Base-by-base conservation (phyloP, 2,113 vertebrate genomes). In the Sapayoa aenigma region DNA sequence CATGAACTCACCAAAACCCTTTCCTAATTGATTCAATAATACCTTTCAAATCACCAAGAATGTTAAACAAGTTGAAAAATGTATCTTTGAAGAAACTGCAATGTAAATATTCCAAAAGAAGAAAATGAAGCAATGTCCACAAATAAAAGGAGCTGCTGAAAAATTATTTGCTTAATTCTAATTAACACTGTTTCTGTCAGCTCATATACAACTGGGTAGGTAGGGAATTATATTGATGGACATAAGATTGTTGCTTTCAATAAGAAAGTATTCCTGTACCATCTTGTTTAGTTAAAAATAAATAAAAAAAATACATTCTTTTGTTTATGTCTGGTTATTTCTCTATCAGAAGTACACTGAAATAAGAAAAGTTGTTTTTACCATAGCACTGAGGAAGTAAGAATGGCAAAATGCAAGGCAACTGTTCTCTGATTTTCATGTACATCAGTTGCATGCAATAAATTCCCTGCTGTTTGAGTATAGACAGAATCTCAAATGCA, bases 401-500 rank as follows among this genome's bases (percentile, higher is more conserved):
- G 91, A 95, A 90, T 6, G 18, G 91, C 93, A 92, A 97, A 97
- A 97, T 93, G 82, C 94, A 97, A 97, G 93, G 93, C 95, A 93
- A 95, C 93, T 94, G 91, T 90, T 97, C 97, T 95, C 92, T 96
- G 93, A 97, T 97, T 94, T 94, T 93, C 65, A 7, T 24, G 87
- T 93, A 85, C 97, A 97, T 98, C 97, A 96, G 95, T 95, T 98
- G 97, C 83, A 59, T 71, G 88, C 96, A 95, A 97, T 98, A 98
- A 98, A 98, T 98, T 93, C 79, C 92, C 88, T 42, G 85, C 92
- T 91, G 93, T 87, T 91, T 85, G 87, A 94, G 84, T 95, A 89
- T 60, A 96, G 97, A 97, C 97, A 97, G 97, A 93, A 95, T 96
- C 97, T 97, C 96, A 97, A 97, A 98, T 95, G 94, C 96, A 97